A percentile compares a stretch with the other conserved stretches of the same genome.
Conservation (phyloP, 2,888 invertebrate genomes). For the Pseudanteris insignis region DNA sequence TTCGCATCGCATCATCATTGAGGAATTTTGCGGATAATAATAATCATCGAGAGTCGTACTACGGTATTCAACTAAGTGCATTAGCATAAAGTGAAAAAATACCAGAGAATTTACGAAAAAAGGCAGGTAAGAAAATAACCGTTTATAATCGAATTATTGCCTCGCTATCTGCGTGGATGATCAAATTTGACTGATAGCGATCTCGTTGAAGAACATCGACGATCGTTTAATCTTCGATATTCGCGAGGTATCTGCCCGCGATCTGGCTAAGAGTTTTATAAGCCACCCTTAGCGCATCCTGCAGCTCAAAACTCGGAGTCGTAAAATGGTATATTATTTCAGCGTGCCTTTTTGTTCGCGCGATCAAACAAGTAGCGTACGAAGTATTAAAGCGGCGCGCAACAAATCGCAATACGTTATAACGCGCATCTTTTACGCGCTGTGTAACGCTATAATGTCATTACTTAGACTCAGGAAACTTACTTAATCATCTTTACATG, state of each 20-base stretch:
- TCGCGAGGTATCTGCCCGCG: not conserved
- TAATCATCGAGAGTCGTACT: no score
- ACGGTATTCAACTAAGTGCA: no score
- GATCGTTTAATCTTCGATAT: constrained; percentile 1
- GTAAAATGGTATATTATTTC: constrained; percentile 3
- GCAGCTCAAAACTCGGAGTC: not conserved
- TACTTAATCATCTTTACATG: constrained; percentile 36
- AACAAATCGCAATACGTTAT: constrained; percentile 18
- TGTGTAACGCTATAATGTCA: constrained; percentile 31
- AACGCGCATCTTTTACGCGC: constrained; percentile 10
- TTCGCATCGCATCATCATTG: no score
- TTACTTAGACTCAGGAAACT: constrained; percentile 28
- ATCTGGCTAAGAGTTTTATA: not conserved
- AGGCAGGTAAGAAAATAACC: no score
- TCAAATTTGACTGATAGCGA: not conserved
- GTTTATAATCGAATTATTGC: not conserved
- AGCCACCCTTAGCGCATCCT: constrained; percentile 2
- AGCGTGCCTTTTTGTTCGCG: not conserved
- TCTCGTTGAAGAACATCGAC: not conserved
- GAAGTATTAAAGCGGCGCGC: constrained; percentile 8
- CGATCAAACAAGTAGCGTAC: constrained; percentile 2
- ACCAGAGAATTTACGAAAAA: no score
- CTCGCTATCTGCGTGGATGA: not conserved
- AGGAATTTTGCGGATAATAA: no score
- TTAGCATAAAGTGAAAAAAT: no score